Evolutionary conservation across 1,140 invertebrate genomes (phyloP).

Genomic region (Nymphalis io): DNA sequence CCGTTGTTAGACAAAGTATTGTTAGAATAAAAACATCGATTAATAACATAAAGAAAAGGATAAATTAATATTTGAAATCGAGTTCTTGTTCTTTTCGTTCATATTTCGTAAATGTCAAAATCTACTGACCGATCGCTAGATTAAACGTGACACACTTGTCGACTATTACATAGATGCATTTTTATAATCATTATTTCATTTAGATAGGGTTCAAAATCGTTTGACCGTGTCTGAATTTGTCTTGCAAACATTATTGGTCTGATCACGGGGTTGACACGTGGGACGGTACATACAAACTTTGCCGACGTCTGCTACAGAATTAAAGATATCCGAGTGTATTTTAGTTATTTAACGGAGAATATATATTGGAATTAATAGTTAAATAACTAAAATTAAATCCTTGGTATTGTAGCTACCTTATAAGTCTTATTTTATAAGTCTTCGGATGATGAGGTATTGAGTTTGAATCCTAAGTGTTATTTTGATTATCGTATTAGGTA

Average conservation of each 20-base stretch:
- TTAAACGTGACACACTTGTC: not conserved
- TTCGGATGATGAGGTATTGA: too few relatives aligned
- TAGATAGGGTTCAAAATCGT: constrained; percentile 25
- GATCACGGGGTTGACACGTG: constrained; percentile 54
- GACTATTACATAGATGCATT: not conserved
- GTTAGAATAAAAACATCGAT: not conserved
- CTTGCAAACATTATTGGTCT: constrained; percentile 45
- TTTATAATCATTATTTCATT: not conserved
- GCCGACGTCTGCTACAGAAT: constrained; percentile 45
- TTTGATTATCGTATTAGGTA: too few relatives aligned
- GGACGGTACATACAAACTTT: constrained; percentile 44
- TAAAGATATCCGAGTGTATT: constrained; percentile 37
- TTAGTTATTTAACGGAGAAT: not conserved
- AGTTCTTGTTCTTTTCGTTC: not conserved
- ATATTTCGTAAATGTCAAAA: not conserved
- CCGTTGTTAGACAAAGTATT: too few relatives aligned
- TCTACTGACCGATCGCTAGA: not conserved
- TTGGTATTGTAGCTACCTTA: too few relatives aligned
- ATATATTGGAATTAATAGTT: not conserved
- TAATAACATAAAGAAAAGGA: not conserved
- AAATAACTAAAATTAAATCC: too few relatives aligned
- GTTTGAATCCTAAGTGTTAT: too few relatives aligned
- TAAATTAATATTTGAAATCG: not conserved
- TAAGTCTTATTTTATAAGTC: too few relatives aligned
- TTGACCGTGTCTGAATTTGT: not conserved